A percentile compares a stretch with the other conserved stretches of the same genome.
Conservation (phyloP, 2,888 invertebrate species). For the Lasioglossum pauxillum region DNA sequence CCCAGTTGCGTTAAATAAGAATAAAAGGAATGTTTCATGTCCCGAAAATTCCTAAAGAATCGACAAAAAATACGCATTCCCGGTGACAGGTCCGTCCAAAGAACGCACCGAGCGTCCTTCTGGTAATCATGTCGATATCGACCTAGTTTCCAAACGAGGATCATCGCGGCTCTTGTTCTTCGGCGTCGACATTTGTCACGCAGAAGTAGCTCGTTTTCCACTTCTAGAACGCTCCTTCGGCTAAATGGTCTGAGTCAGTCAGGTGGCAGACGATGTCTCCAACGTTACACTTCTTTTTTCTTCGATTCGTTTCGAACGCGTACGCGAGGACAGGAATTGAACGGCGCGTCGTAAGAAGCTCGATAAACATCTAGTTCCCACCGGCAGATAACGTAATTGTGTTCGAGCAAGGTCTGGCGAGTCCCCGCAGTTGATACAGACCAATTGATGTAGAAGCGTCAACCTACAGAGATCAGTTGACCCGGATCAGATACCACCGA, state of each 20-base stretch:
- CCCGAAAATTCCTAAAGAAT: background rate
- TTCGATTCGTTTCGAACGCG: too few species aligned
- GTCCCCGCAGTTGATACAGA: constrained; percentile 8
- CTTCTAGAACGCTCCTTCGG: background rate
- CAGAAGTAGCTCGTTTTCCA: constrained; percentile 33
- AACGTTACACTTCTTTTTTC: background rate
- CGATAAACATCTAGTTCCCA: constrained; percentile 28
- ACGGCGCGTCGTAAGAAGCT: constrained; percentile 8
- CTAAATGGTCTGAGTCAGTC: constrained; percentile 21
- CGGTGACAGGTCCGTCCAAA: background rate
- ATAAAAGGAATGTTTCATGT: background rate
- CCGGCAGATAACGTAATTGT: constrained; percentile 23
- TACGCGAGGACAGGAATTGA: background rate
- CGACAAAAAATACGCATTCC: background rate
- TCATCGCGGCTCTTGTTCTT: background rate
- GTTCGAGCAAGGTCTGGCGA: constrained; percentile 2
- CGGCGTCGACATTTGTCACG: constrained; percentile 31
- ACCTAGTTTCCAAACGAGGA: background rate
- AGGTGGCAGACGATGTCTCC: constrained; percentile 2
- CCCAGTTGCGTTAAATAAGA: too few species aligned
- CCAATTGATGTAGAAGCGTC: constrained; percentile 13
- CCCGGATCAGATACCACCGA: constrained; percentile 1
- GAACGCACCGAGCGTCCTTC: background rate
- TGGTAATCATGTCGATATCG: constrained; percentile 20
- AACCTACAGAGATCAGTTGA: constrained; percentile 4